Evolutionary conservation across 1,140 invertebrate species (phyloP).

Genomic region (Radopholus similis): DNA sequence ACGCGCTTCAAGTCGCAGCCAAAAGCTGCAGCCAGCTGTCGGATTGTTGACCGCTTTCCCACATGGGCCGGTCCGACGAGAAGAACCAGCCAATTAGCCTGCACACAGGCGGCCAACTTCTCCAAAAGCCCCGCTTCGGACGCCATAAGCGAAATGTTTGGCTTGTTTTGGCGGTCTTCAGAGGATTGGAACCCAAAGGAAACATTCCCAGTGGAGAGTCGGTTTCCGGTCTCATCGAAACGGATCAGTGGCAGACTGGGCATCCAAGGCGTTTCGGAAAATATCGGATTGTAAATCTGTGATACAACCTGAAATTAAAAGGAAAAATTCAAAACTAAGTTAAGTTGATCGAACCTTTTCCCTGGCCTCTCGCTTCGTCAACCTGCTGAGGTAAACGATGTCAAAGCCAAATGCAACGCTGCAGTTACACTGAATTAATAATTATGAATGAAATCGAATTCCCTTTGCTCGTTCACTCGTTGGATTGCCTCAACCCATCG

Average conservation of each 20-base stretch:
- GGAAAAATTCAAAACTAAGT: not conserved
- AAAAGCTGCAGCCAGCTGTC: conserved; percentile 72
- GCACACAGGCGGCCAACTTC: conserved; percentile 74
- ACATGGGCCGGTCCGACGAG: conserved; percentile 75
- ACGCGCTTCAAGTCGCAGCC: conserved; percentile 74
- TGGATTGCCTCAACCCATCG: conserved; percentile 68
- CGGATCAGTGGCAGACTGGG: conserved; percentile 6
- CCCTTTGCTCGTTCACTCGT: not conserved
- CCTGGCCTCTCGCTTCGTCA: conserved; percentile 74
- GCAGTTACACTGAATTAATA: conserved; percentile 28
- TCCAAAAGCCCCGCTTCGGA: conserved; percentile 70
- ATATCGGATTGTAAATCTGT: conserved; percentile 5
- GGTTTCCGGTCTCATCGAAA: not conserved
- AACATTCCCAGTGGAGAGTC: conserved; percentile 4
- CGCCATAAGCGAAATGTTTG: conserved; percentile 64
- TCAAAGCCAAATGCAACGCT: conserved; percentile 31
- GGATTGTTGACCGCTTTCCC: conserved; percentile 79
- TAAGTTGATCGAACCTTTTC: conserved; percentile 65
- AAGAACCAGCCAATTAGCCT: conserved; percentile 86
- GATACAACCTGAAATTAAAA: not conserved
- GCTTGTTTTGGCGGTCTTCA: not conserved
- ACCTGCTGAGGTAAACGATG: conserved; percentile 73
- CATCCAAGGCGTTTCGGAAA: not conserved
- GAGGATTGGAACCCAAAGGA: not conserved
- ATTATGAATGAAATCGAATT: conserved; percentile 5